phyloP scores from a whole-genome alignment of 2,797 vertebrate species.

The Eurystomus glaucurus region DNA sequence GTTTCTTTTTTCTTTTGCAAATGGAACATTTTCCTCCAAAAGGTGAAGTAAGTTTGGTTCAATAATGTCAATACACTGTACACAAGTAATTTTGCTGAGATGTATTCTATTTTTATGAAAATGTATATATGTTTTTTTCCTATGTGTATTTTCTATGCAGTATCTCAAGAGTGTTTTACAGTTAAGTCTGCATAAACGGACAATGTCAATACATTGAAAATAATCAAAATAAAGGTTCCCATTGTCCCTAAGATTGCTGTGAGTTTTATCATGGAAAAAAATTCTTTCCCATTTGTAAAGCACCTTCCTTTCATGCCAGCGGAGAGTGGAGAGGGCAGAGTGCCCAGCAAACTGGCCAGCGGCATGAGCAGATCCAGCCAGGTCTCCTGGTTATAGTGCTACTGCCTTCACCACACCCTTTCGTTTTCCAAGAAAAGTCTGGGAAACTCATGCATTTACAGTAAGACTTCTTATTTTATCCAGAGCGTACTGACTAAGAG shows the following conservation, averaged over 20 bases:
- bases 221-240: conserved; percentile 81
- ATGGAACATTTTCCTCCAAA: conserved; percentile 39
- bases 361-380: background rate
- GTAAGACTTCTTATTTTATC: background rate
- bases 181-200: conserved; percentile 77
- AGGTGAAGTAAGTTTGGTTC: conserved; percentile 69
- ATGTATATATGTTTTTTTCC: conserved; percentile 87
- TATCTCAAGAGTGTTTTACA: conserved; percentile 76
- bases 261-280: background rate
- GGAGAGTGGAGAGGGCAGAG: rapidly evolving
- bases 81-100: conserved; percentile 87
- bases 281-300: background rate
- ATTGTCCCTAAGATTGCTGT: conserved; percentile 39
- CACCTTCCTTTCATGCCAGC: rapidly evolving
- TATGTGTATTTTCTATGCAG: conserved; percentile 81
- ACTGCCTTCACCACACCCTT: background rate
- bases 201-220: conserved; percentile 42
- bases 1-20: background rate
- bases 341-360: background rate
- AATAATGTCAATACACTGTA: conserved; percentile 86
- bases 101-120: conserved; percentile 96
- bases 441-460: background rate
- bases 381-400: rapidly evolving
- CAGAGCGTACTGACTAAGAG: background rate
- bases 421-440: background rate